These are phyloP conservation scores for Athene noctua DNA, from an alignment of 2,113 vertebrate genomes.

Conservation along the genomic window DNA sequence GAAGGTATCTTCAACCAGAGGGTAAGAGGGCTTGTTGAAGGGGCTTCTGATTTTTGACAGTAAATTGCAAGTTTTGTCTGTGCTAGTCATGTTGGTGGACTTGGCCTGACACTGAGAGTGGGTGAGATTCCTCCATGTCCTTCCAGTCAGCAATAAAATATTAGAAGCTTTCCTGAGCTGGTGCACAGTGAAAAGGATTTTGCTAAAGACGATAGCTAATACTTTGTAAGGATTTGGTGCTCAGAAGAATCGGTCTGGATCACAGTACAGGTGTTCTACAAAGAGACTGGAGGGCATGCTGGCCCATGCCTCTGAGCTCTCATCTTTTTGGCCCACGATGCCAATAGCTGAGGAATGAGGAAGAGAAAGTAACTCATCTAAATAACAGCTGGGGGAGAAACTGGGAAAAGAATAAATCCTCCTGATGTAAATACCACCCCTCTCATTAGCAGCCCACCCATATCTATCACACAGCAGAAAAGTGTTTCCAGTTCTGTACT, in stretches of 20 bases:
- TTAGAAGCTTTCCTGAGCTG: not conserved
- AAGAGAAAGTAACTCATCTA: not conserved
- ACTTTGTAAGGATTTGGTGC: not conserved
- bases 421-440: not conserved
- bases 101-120: not conserved
- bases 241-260: not conserved
- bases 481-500: not conserved
- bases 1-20: not conserved
- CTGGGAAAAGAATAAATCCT: not conserved
- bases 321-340: not conserved
- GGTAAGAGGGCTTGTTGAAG: not conserved
- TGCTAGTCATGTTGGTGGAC: not conserved
- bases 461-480: not conserved
- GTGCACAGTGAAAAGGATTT: not conserved
- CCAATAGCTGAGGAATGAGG: not conserved
- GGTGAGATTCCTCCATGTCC: not conserved
- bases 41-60: not conserved
- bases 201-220: fast-evolving
- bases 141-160: not conserved
- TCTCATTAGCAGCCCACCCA: not conserved
- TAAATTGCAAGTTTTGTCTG: not conserved
- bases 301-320: not conserved
- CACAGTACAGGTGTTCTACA: not conserved
- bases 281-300: not conserved
- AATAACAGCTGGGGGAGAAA: not conserved